These are phyloP conservation scores for Euura saliciscinereae DNA, from an alignment of 1,140 invertebrate species.

Conservation along the genomic window DNA sequence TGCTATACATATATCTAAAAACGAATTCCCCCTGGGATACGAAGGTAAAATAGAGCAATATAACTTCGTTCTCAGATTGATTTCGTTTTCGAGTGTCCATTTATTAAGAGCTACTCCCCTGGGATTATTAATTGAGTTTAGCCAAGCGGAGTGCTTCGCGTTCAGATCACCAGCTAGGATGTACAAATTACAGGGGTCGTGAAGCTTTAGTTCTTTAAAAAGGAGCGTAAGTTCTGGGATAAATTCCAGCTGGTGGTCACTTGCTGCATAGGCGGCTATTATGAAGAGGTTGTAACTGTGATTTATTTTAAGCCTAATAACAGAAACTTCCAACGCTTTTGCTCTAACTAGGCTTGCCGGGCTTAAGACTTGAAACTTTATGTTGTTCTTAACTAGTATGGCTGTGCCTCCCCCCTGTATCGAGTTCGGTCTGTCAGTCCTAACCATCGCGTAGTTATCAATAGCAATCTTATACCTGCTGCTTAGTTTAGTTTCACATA, in stretches of 20 bases:
- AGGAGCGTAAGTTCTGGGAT: slow-evolving; percentile 19
- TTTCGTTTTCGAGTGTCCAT: slow-evolving; percentile 24
- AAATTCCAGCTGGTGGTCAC: slow-evolving; percentile 8
- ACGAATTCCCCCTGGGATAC: slow-evolving; percentile 10
- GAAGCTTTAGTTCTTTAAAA: slow-evolving; percentile 26
- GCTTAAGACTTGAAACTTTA: slow-evolving; percentile 21
- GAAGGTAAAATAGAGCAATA: slow-evolving; percentile 18
- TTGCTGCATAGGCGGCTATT: no score
- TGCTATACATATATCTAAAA: slow-evolving; percentile 17
- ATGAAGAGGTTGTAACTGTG: no score
- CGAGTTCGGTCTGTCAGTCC: slow-evolving; percentile 22
- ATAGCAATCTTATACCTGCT: slow-evolving; percentile 21
- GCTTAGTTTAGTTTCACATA: slow-evolving; percentile 28
- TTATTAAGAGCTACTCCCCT: slow-evolving; percentile 20
- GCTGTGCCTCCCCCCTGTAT: slow-evolving; percentile 28
- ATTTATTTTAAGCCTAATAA: no score
- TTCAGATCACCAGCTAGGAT: slow-evolving; percentile 35
- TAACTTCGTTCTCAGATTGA: slow-evolving; percentile 22
- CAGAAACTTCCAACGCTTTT: no score
- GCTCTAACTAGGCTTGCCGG: no score
- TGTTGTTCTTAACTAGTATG: slow-evolving; percentile 25
- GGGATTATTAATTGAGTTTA: no score
- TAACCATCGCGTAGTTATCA: slow-evolving; percentile 26
- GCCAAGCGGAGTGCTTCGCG: slow-evolving; percentile 22
- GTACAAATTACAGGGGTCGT: slow-evolving; percentile 23